Conservation (phyloP, 2,113 vertebrate genomes). For the Xenopus tropicalis region UCB_Xtro_10.0 CM004445.2:65097501-65098000, state of each 20-base stretch:
- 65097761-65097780: conserved; percentile 55
- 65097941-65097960: conserved; percentile 57
- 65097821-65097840: conserved; percentile 53
- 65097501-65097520: conserved; percentile 55
- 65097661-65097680: conserved; percentile 60
- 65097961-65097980: conserved; percentile 50
- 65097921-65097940: conserved; percentile 73
- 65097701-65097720: conserved; percentile 65
- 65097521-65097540: conserved; percentile 58
- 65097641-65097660: conserved; percentile 53
- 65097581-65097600: conserved; percentile 54
- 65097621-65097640: conserved; percentile 52
- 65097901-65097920: conserved; percentile 67
- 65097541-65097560: conserved; percentile 58
- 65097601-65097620: conserved; percentile 60
- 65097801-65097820: conserved; percentile 51
- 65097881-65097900: conserved; percentile 64
- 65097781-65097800: conserved; percentile 58
- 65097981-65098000: conserved; percentile 54
- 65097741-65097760: conserved; percentile 59
- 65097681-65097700: conserved; percentile 64
- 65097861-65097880: conserved; percentile 54
- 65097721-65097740: conserved; percentile 65
- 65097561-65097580: conserved; percentile 56
- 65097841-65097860: conserved; percentile 46